Base-by-base conservation (phyloP, 2,797 vertebrate species). In the Halcyon smyrnensis region DNA sequence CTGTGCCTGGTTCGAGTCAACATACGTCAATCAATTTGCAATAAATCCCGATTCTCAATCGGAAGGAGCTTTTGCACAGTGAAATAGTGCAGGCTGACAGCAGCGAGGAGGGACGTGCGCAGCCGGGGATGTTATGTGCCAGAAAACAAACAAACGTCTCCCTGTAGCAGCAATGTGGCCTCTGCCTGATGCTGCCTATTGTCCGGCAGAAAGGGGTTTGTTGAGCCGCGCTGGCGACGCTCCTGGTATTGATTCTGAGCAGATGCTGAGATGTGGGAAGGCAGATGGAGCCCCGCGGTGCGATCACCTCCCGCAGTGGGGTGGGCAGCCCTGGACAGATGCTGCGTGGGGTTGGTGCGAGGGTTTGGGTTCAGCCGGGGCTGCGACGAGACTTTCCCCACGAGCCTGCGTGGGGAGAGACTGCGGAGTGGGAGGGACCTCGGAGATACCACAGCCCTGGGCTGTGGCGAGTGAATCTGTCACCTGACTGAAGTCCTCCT, bases 231-330 rank as follows among this genome's bases (percentile, higher is more conserved):
- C 71, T 59, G 67, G 67, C 5, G 23, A 83, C 2, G 30, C 68
- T 83, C 32, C 73, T 60, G 74, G 32, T 76, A 77, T 93, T 51
- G 90, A 93, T 93, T 76, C 59, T 8, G 56, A 93, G 10, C 88
- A 94, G 95, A 54, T 93, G 95, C 75, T 60, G 90, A 50, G 41
- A 30, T 30, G 78, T 7, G 64, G 81, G 82, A 46, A 68, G 78
- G 88, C 93, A 96, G 95, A 93, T 96, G 93, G 95, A 89, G 78
- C 87, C 84, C 84, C 6, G 4, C 39, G 30, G 84, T 2, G 9
- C 64, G 34, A 64, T 69, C 25, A 34, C 62, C 41, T 24, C 81
- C 77, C 1, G 4, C 6, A 11, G 24, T 6, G 64, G 73, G 78
- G 41, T 76, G 53, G 82, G 78, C 78, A 70, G 41, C 37, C 1